Evolutionary conservation across 2,888 invertebrate species (phyloP).

Genomic region (Silvanus unidentatus): DNA sequence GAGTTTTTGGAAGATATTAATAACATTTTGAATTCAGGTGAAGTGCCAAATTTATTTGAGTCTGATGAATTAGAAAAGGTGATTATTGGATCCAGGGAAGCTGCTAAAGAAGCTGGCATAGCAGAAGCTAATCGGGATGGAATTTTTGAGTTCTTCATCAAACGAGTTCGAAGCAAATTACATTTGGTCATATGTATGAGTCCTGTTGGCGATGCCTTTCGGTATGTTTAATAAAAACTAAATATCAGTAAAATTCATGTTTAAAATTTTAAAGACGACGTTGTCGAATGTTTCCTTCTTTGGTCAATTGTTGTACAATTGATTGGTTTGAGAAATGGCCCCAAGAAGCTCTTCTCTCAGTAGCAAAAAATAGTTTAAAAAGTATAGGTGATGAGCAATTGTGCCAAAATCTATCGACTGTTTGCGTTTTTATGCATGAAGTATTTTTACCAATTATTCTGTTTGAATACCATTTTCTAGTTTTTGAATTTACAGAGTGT

Average conservation of each 20-base stretch:
- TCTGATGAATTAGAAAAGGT: conserved; percentile 80
- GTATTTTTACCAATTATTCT: conserved; percentile 37
- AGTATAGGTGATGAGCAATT: conserved; percentile 51
- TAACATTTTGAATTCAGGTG: conserved; percentile 84
- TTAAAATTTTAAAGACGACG: conserved; percentile 62
- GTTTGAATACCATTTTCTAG: neutral
- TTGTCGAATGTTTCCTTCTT: conserved; percentile 89
- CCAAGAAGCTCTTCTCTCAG: conserved; percentile 76
- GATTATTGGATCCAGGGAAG: conserved; percentile 66
- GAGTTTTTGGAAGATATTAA: conserved; percentile 90
- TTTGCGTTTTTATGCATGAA: conserved; percentile 69
- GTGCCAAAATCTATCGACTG: conserved; percentile 52
- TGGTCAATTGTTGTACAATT: conserved; percentile 90
- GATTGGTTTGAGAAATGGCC: conserved; percentile 96
- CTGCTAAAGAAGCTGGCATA: conserved; percentile 65
- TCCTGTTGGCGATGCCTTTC: conserved; percentile 82
- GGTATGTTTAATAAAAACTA: conserved; percentile 42
- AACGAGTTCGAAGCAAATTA: conserved; percentile 73
- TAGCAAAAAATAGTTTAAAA: conserved; percentile 66
- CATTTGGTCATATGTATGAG: conserved; percentile 88
- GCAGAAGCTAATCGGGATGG: conserved; percentile 65
- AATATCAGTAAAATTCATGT: neutral
- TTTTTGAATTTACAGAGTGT: conserved; percentile 58
- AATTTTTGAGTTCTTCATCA: conserved; percentile 81
- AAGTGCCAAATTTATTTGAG: conserved; percentile 87